Base-by-base conservation (phyloP, 2,888 invertebrate genomes). In the Melinopterus prodromus region DNA sequence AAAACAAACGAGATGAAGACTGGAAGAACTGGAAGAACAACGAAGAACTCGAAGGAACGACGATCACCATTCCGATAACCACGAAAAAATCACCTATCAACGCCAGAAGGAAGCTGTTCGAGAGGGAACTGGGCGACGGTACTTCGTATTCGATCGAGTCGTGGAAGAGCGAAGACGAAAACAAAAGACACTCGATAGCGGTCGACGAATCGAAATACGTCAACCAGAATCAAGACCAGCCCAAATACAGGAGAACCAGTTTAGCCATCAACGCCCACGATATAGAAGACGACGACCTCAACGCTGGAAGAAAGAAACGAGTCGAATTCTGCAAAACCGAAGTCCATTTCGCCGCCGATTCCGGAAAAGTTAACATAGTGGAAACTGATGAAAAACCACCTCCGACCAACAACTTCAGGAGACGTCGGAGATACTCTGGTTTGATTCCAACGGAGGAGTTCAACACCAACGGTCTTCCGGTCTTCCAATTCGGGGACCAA, bases 241-340 rank as follows among this genome's bases (percentile, higher is more conserved):
- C 81, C 9, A 81, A 81, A 79, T 80, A 76, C 16, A 70, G 81
- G 7, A 71, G 87, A 38, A 87, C 86, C 4, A 88, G 87, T 82
- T 82, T 88, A 78, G 87, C 86, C 7, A 81, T 85, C 69, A 86
- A 84, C 72, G 70, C 80, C 6, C 77, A 80, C 12, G 83, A 82
- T 36, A 16, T 72, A 35, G 79, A 79, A 4, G 81, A 79, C 36
- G 79, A 81, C 26, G 69, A 53, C 4, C 75, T 38, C 14, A 35
- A 69, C 6, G 71, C 70, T 12, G 70, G 70, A 6, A 70, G 81
- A 36, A 81, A 76, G 70, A 81, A 81, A 69, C 79, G 78, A 53
- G 96, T 97, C 0, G 96, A 94, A 85, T 97, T 97, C 88, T 95
- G 96, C 87, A 96, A 96, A 90, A 96, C 96, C 0, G 97, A 97